These are phyloP conservation scores for Micrastur ruficollis DNA, from an alignment of 2,797 vertebrate species.

Conservation along the genomic window DNA sequence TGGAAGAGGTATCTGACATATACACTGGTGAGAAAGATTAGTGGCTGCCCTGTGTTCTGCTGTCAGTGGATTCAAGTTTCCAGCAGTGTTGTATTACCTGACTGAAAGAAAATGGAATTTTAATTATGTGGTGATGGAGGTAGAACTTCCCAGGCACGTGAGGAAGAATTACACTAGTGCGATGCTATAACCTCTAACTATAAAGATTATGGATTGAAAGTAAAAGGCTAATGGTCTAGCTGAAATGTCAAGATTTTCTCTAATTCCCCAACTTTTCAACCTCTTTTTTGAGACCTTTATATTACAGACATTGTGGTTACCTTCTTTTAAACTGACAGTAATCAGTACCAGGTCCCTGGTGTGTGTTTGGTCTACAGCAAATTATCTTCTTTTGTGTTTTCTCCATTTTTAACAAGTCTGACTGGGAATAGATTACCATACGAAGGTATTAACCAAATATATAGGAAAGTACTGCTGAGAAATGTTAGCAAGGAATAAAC, in stretches of 20 bases:
- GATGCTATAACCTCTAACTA: background rate
- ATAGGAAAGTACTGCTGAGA: background rate
- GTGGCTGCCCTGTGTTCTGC: background rate
- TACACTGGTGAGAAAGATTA: background rate
- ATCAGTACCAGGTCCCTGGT: background rate
- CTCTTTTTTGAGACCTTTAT: background rate
- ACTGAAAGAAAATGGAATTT: background rate
- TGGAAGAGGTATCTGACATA: background rate
- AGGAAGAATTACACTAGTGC: background rate
- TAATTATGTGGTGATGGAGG: background rate
- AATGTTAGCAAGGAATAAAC: background rate
- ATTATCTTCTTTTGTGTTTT: background rate
- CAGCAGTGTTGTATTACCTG: background rate
- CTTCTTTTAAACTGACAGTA: background rate
- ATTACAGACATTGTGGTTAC: background rate
- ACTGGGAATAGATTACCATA: background rate
- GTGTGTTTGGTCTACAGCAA: background rate
- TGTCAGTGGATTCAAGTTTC: background rate
- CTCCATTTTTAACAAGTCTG: background rate
- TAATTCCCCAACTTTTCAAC: background rate
- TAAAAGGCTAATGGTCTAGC: background rate
- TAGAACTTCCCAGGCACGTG: background rate
- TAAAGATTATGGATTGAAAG: background rate
- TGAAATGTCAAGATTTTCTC: background rate
- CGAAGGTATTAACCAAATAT: background rate